A percentile compares a stretch with the other conserved stretches of the same genome.
Evolutionary conservation across 2,797 vertebrate genomes (phyloP).

Genomic region (Botia kubotai): DNA sequence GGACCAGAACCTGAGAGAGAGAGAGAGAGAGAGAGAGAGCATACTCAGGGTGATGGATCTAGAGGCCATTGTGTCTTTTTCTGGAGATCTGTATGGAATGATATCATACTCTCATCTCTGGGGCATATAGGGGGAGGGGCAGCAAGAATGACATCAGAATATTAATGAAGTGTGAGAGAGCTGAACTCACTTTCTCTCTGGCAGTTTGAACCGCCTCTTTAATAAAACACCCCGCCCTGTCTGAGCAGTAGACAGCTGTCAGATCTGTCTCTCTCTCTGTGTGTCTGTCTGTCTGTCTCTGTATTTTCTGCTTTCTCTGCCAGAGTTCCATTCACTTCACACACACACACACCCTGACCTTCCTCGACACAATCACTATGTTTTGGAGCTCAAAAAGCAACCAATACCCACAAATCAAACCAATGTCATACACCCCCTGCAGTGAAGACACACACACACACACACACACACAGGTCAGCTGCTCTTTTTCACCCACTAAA

Average conservation of each 20-base stretch:
- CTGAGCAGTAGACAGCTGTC: conserved; percentile 20
- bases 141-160: conserved; percentile 59
- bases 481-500: neutral
- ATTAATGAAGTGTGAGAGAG: conserved; percentile 47
- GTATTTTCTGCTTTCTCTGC: neutral
- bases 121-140: conserved; percentile 29
- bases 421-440: conserved; percentile 26
- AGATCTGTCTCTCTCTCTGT: conserved; percentile 20
- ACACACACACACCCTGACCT: conserved; percentile 21
- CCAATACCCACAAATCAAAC: conserved; percentile 18
- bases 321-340: conserved; percentile 14
- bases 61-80: conserved; percentile 5
- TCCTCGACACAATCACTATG: conserved; percentile 23
- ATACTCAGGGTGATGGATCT: conserved; percentile 29
- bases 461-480: neutral
- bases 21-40: conserved; percentile 4
- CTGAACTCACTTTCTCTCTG: conserved; percentile 42
- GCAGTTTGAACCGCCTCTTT: conserved; percentile 27
- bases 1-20: neutral
- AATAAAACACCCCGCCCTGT: conserved; percentile 12
- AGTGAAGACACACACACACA: conserved; percentile 14
- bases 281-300: neutral
- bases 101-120: conserved; percentile 73
- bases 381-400: conserved; percentile 23
- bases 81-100: conserved; percentile 74